Base-by-base conservation (phyloP, 2,113 vertebrate genomes). In the Callithrix jacchus region DNA sequence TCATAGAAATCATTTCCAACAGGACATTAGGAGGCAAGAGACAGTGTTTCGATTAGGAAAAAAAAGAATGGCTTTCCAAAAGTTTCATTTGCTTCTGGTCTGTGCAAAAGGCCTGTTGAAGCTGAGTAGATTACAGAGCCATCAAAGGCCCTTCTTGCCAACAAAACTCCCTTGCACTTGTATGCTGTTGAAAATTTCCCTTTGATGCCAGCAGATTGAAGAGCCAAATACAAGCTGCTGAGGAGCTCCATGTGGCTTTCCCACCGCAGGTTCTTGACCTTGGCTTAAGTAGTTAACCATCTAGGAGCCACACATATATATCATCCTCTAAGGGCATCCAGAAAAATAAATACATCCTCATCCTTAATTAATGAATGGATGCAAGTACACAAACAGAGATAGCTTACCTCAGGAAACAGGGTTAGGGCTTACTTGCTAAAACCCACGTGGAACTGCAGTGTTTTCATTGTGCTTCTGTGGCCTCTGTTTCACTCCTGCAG, bases 201-300 rank as follows among this genome's bases (percentile, higher is more conserved):
- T 97, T 91, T 97, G 88, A 66, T 97, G 97, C 97, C 93, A 98
- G 93, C 91, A 87, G 58, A 93, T 71, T 97, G 97, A 97, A 98
- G 97, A 98, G 90, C 85, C 79, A 94, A 97, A 97, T 95, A 94
- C 91, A 94, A 90, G 92, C 71, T 97, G 89, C 96, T 73, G 76
- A 97, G 97, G 91, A 97, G 89, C 93, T 97, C 73, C 68, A n/a
- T 54, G 90, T 97, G 93, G 81, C 94, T 98, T 97, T 97, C 91
- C 95, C 87, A 85, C 96, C 8, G 0, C 64, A 80, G 91, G 84
- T 89, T 96, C 96, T 97, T 98, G 97, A 98, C 97, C 97, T 66
- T 47, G 94, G 83, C 91, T 95, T 95, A 92, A 96, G 92, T 97
- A 96, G 96, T 98, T 97, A 98, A 97, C 5, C 8, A 66, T 52